These are phyloP conservation scores for Thelaira solivaga DNA, from an alignment of 2,888 invertebrate species.

Conservation along the genomic window DNA sequence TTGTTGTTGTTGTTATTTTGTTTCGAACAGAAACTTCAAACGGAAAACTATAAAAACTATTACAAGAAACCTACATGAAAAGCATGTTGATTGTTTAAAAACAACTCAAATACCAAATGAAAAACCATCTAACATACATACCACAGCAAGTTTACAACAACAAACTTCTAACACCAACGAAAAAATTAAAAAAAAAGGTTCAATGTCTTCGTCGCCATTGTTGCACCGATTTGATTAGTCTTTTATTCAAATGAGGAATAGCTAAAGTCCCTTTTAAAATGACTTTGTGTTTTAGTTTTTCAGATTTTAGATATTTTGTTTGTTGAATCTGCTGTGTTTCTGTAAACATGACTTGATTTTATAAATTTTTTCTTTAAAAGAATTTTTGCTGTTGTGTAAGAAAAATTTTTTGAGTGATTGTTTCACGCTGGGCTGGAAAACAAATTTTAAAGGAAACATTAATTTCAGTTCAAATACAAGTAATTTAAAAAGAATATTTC, in stretches of 20 bases:
- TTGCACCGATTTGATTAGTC: conserved; percentile 30
- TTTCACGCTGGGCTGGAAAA: not conserved
- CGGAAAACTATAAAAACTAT: conserved; percentile 56
- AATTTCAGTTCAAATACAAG: no score
- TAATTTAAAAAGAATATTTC: no score
- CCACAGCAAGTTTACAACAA: not conserved
- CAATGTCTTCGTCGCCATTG: conserved; percentile 25
- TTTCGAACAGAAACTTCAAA: conserved; percentile 44
- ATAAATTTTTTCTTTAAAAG: conserved; percentile 38
- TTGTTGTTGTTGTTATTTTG: conserved; percentile 3
- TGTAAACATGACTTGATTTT: conserved; percentile 60
- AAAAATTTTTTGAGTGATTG: conserved; percentile 7
- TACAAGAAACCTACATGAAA: conserved; percentile 54
- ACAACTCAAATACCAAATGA: conserved; percentile 9
- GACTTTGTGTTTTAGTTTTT: conserved; percentile 43
- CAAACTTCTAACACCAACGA: not conserved
- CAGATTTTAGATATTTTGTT: conserved; percentile 6
- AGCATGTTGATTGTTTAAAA: conserved; percentile 56
- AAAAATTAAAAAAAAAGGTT: conserved; percentile 23
- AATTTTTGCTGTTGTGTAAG: not conserved
- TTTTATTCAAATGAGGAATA: conserved; percentile 55
- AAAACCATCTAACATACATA: not conserved
- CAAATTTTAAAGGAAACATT: no score
- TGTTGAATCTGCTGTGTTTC: conserved; percentile 6
- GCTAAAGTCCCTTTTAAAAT: conserved; percentile 38